phyloP scores from a whole-genome alignment of 1,140 invertebrate species.

The Choristoneura fumiferana region DNA sequence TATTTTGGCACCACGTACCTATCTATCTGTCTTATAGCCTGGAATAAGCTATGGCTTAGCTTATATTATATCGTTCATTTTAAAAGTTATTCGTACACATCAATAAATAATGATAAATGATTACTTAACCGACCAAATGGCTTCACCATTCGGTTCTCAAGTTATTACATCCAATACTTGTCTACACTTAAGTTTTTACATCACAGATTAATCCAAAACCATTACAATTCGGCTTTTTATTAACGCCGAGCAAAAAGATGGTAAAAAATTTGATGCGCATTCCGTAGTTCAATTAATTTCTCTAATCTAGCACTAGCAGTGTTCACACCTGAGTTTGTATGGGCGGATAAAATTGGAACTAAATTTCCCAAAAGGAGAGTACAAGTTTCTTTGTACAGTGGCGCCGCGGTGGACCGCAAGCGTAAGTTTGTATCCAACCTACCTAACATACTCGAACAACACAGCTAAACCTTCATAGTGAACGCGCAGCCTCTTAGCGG shows the following conservation, averaged over 20 bases:
- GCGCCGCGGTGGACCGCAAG: background rate
- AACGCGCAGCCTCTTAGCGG: conserved; percentile 62
- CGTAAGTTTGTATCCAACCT: conserved; percentile 9
- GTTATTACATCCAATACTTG: background rate
- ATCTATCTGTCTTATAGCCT: no score
- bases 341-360: no score
- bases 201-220: conserved; percentile 4
- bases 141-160: no score
- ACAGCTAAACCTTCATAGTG: conserved; percentile 50
- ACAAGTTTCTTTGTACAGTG: background rate
- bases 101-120: no score
- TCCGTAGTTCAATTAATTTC: conserved; percentile 40
- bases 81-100: no score
- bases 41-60: no score
- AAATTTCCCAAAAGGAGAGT: no score
- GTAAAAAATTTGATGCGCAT: conserved; percentile 16
- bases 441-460: conserved; percentile 6
- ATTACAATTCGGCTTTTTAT: conserved; percentile 10
- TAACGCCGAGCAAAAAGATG: background rate
- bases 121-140: no score
- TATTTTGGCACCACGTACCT: no score
- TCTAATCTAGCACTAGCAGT: conserved; percentile 43
- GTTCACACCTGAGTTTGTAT: conserved; percentile 43
- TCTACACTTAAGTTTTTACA: conserved; percentile 4
- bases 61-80: no score